These are phyloP conservation scores for Serilophus lunatus DNA, from an alignment of 2,113 vertebrate species.

Conservation along the genomic window DNA sequence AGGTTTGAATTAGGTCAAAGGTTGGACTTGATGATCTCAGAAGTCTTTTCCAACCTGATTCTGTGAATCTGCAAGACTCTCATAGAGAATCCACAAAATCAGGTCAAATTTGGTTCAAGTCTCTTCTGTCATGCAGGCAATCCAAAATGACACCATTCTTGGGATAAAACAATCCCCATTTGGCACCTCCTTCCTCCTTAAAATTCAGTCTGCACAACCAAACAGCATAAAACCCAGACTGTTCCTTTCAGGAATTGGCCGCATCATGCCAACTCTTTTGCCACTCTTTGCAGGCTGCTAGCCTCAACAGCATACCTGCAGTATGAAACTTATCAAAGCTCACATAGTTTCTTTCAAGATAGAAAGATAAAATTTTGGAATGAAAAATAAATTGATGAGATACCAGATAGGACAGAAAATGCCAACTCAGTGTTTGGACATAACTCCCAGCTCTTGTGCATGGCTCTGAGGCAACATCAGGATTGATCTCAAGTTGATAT, in stretches of 20 bases:
- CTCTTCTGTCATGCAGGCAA: neutral
- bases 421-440: neutral
- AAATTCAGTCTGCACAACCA: neutral
- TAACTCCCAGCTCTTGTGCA: neutral
- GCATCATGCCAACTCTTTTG: neutral
- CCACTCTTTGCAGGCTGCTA: neutral
- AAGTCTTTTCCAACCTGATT: too few species aligned
- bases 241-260: neutral
- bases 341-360: neutral
- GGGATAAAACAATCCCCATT: neutral
- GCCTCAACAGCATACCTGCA: neutral
- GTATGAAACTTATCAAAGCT: neutral
- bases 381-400: neutral
- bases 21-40: too few species aligned
- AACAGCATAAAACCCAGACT: neutral
- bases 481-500: neutral
- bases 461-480: neutral
- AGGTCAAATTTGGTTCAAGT: neutral
- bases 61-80: neutral
- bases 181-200: neutral
- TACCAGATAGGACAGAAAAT: neutral
- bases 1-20: neutral
- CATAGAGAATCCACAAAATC: neutral
- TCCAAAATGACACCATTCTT: neutral
- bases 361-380: neutral